Percentiles rank a stretch among this genome's conserved stretches.
Evolutionary conservation across 2,888 invertebrate species (phyloP).

Genomic region (Drosophila antonietae): DNA sequence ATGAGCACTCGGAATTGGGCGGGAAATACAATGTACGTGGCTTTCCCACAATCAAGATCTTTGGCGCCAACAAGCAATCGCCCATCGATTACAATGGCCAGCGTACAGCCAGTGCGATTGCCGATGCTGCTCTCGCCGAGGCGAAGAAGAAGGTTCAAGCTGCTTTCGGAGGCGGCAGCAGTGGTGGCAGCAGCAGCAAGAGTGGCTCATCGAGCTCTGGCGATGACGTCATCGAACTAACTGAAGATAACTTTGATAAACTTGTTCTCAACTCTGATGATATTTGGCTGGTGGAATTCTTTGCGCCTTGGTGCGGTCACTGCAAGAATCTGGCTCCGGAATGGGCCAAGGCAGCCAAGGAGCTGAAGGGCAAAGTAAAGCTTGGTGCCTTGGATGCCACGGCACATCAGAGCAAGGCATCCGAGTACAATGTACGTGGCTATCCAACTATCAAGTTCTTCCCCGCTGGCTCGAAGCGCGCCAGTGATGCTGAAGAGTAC

Average conservation of each 20-base stretch:
- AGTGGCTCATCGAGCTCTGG: constrained; percentile 51
- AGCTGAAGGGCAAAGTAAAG: constrained; percentile 98
- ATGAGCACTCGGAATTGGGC: constrained; percentile 93
- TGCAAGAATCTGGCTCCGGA: constrained; percentile 98
- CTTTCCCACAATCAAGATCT: constrained; percentile 98
- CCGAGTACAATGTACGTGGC: constrained; percentile 93
- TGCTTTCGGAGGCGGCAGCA: constrained; percentile 87
- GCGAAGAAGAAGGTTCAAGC: constrained; percentile 90
- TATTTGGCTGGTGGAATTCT: constrained; percentile 99
- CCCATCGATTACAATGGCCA: constrained; percentile 94
- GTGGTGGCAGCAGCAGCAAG: constrained; percentile 70
- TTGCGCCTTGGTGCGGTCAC: constrained; percentile 98
- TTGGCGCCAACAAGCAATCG: constrained; percentile 92
- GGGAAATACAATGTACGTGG: constrained; percentile 93
- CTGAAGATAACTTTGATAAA: constrained; percentile 97
- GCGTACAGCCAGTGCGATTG: constrained; percentile 93
- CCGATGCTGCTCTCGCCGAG: constrained; percentile 93
- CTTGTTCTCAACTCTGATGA: constrained; percentile 96
- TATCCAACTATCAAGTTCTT: constrained; percentile 99
- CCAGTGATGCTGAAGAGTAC: constrained; percentile 91
- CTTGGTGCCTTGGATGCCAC: constrained; percentile 98
- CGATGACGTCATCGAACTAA: constrained; percentile 93
- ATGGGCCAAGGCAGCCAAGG: constrained; percentile 97
- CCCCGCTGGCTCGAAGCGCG: constrained; percentile 90
- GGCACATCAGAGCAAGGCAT: constrained; percentile 92